Percentiles rank a stretch among this genome's conserved stretches.
phyloP scores from a whole-genome alignment of 2,797 vertebrate genomes.

The Phyllotis vaccarum region DNA sequence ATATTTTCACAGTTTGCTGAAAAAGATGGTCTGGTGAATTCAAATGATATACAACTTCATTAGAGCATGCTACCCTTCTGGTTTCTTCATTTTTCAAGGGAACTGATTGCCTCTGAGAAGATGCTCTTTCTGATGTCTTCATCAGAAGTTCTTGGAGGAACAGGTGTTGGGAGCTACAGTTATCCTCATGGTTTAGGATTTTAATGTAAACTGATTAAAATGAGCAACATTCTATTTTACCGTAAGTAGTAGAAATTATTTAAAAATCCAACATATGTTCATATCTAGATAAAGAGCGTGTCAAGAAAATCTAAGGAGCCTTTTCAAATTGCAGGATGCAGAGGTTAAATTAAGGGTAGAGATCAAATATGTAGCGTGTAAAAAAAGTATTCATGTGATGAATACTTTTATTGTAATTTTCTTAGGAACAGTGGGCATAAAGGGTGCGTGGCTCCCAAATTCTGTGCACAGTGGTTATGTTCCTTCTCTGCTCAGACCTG shows the following conservation, averaged over 20 bases:
- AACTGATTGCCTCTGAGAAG: neutral
- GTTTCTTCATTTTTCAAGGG: neutral
- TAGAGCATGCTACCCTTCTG: neutral
- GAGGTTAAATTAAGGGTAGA: neutral
- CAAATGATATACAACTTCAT: neutral
- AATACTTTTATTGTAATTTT: neutral
- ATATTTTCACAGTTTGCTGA: neutral
- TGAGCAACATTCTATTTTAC: neutral
- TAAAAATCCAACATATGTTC: neutral
- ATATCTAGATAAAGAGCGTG: neutral
- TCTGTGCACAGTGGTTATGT: neutral
- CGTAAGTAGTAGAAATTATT: neutral
- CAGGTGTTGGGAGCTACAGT: neutral
- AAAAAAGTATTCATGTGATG: neutral
- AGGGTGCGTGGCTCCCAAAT: neutral
- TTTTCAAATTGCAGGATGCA: neutral
- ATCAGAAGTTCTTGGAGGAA: neutral
- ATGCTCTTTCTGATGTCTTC: neutral
- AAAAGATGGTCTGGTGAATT: neutral
- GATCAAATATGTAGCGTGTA: neutral
- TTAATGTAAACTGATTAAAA: constrained; percentile 30
- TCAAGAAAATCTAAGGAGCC: neutral
- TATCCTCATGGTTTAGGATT: neutral
- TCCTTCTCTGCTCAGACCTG: neutral
- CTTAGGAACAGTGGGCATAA: neutral